Conservation (phyloP, 2,797 vertebrate species). For the Crenuchus spilurus region DNA sequence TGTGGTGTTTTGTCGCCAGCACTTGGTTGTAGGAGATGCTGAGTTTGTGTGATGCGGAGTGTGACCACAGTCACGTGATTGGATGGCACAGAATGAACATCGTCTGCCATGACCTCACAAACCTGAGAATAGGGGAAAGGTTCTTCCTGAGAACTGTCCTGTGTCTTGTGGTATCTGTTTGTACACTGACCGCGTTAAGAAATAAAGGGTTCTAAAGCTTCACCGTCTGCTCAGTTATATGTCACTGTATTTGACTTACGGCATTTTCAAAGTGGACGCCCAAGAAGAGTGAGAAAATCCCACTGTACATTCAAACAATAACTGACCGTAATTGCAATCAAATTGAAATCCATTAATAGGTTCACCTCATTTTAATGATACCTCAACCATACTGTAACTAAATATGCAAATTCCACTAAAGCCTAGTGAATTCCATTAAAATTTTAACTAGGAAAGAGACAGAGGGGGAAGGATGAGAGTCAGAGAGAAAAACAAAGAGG, state of each 20-base stretch:
- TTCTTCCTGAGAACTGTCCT: background rate
- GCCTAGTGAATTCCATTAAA: too few relatives aligned
- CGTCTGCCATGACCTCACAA: background rate
- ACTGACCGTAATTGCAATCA: background rate
- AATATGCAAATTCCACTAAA: too few relatives aligned
- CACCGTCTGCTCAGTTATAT: background rate
- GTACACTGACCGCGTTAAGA: background rate
- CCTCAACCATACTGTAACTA: too few relatives aligned
- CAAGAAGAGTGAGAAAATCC: background rate
- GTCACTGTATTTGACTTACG: background rate
- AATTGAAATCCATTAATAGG: too few relatives aligned
- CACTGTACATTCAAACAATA: background rate
- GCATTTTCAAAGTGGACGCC: background rate
- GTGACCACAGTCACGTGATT: background rate
- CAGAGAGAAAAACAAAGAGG: too few relatives aligned
- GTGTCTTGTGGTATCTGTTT: too few relatives aligned
- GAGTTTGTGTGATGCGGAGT: slow-evolving; percentile 61
- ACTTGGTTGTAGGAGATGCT: slow-evolving; percentile 61
- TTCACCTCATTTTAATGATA: too few relatives aligned
- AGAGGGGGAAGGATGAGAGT: too few relatives aligned
- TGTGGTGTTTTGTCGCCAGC: slow-evolving; percentile 76
- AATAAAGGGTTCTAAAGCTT: background rate
- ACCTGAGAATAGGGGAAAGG: background rate
- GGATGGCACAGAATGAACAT: background rate
- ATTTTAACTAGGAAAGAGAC: too few relatives aligned